Base-by-base conservation (phyloP, 2,888 invertebrate species). In the Trissolcus brochymenae region DNA sequence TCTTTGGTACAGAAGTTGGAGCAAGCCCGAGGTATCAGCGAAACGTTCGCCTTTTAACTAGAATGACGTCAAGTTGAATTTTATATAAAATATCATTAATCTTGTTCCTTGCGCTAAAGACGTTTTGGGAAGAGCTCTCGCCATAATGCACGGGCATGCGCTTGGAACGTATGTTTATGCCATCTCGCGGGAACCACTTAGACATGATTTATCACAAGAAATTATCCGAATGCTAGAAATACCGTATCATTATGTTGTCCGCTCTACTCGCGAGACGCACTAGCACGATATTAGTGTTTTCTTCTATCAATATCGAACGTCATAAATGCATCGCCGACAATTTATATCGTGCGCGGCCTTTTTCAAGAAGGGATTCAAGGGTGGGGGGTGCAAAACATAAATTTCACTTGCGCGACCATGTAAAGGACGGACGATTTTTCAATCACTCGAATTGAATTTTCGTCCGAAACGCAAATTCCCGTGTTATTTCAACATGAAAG, bases 141-240 rank as follows among this genome's bases (percentile, higher is more conserved):
- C 78, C 78, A 79, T 79, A 81, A 81, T 80, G 83, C 80, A 79
- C 80, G 70, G 67, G 80, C 77, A 64, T 78, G 77, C 61, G 81
- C 76, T 71, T 80, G 82, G 80, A 86, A 83, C 86, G 85, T 87
- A 83, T 86, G 86, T 86, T 87, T 87, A 87, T 82, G 81, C 84
- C 84, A 86, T 86, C 87, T 82, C 81, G 79, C 79, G 84, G 81
- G 78, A 84, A 82, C 86, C 86, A 87, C 86, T 88, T 87, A 86
- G 82, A 78, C 79, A 78, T 88, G 88, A 88, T 88, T 89, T 89
- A 89, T 88, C 84, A 84, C 83, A 81, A 84, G 83, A 86, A 87
- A 88, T 88, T 87, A 87, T 88, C 87, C 84, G 86, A 89, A 89
- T 88, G 88, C 87, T 87, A 88, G 87, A 87, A 88, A 87, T 85